phyloP scores from a whole-genome alignment of 2,888 invertebrate species.

The Cataglyphis rosenhaueri region DNA sequence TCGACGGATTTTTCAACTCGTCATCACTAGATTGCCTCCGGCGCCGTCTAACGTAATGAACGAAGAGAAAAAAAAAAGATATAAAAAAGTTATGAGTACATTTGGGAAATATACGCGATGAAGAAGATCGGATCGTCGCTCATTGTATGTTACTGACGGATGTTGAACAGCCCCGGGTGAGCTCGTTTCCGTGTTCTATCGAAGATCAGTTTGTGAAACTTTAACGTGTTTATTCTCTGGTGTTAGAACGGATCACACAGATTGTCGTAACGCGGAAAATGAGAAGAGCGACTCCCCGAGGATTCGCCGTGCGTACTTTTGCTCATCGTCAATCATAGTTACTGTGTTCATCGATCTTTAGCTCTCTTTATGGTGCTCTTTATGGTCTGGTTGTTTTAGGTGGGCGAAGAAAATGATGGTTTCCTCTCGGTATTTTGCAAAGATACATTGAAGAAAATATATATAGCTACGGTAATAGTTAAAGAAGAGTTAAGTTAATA shows the following conservation, averaged over 20 bases:
- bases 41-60: slow-evolving; percentile 64
- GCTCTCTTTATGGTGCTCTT: slow-evolving; percentile 45
- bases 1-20: slow-evolving; percentile 62
- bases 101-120: slow-evolving; percentile 21
- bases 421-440: neutral
- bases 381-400: slow-evolving; percentile 34
- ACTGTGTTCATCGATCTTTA: slow-evolving; percentile 63
- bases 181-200: slow-evolving; percentile 72
- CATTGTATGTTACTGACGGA: slow-evolving; percentile 59
- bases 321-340: slow-evolving; percentile 75
- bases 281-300: slow-evolving; percentile 58
- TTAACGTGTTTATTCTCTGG: slow-evolving; percentile 76
- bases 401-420: neutral
- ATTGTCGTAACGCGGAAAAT: slow-evolving; percentile 58
- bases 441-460: neutral
- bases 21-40: slow-evolving; percentile 42
- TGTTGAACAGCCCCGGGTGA: slow-evolving; percentile 75
- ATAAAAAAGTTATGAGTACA: slow-evolving; percentile 23
- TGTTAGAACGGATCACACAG: slow-evolving; percentile 40
- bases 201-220: slow-evolving; percentile 73
- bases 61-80: slow-evolving; percentile 66
- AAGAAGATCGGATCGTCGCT: slow-evolving; percentile 30
- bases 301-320: slow-evolving; percentile 60
- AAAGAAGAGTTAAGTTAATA: neutral
- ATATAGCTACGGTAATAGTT: neutral